Evolutionary conservation across 2,888 invertebrate genomes (phyloP).

Genomic region (Syritta pipiens): DNA sequence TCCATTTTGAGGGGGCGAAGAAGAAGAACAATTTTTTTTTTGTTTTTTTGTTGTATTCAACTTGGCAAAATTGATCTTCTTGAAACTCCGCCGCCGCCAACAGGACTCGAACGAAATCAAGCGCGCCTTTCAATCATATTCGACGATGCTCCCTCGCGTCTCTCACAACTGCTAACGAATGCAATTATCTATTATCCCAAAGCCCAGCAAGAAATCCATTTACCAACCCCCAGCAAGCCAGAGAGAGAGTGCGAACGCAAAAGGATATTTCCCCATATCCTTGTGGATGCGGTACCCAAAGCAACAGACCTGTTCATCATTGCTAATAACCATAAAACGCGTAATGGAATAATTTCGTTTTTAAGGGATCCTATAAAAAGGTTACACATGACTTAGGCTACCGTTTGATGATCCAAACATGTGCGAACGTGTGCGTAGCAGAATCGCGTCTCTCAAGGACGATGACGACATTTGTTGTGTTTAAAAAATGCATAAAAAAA

Average conservation of each 20-base stretch:
- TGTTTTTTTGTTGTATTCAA: not conserved
- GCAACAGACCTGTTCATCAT: conserved; percentile 48
- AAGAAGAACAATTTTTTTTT: not conserved
- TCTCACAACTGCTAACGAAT: conserved; percentile 30
- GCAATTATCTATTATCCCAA: conserved; percentile 41
- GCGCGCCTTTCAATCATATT: conserved; percentile 24
- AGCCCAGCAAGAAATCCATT: conserved; percentile 33
- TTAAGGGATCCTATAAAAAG: conserved; percentile 42
- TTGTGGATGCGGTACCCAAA: conserved; percentile 9
- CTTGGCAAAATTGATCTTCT: not conserved
- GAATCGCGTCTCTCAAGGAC: not conserved
- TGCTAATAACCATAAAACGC: conserved; percentile 54
- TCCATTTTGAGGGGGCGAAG: no score
- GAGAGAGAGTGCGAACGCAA: not conserved
- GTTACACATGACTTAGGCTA: conserved; percentile 36
- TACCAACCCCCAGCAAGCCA: not conserved
- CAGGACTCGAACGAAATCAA: not conserved
- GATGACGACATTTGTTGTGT: conserved; percentile 3
- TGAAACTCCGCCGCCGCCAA: not conserved
- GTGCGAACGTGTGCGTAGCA: not conserved
- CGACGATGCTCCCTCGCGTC: not conserved
- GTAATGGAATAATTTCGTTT: conserved; percentile 59
- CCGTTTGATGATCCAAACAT: conserved; percentile 32
- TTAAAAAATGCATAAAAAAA: conserved; percentile 32
- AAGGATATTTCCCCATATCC: not conserved